Evolutionary conservation across 2,113 vertebrate species (phyloP), one percentile per base, ranked within the genome.

Genomic region (Leucosticte australis): DNA sequence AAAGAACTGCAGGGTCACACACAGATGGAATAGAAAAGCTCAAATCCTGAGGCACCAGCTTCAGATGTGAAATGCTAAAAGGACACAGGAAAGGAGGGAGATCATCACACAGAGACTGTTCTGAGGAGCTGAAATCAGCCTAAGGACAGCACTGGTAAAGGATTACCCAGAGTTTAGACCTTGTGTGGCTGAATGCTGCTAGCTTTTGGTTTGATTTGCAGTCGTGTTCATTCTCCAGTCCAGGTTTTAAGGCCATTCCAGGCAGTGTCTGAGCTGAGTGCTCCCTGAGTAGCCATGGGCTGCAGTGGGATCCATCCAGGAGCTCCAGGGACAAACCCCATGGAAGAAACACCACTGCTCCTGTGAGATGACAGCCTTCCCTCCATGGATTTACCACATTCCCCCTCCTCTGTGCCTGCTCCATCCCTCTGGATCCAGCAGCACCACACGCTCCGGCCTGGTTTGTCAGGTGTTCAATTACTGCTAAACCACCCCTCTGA

Each of bases 221-320:
- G 6, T 28, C 35, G 11, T 31, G 21, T 17, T 80, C 5, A 1
- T 42, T 70, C 71, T 23, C 77, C 33, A 37, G 6, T 17, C 41
- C 30, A 11, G 3, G 4, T 14, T 47, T 44, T 30, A 7, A 56
- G 64, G 63, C 9, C 12, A 2, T n/a, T 57, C 30, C 23, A 9
- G 28, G 74, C 26, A 20, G 31, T 2, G 5, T 22, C 20, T 0
- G 11, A 16, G 47, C 46, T 16, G 57, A 37, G 33, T 4, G 0
- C 15, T 28, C 20, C 15, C 4, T 0, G 11, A 28, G 39, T 27
- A 30, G 33, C 53, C 4, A 1, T 0, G 0, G 75, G 30, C 64
- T 26, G 46, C 5, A 1, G 19, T 31, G 59, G 74, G 56, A 37
- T n/a, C 57, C 5, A 2, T 13, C 37, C 70, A 21, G 60, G 12